Percentiles rank a stretch among this genome's conserved stretches.
These are phyloP conservation scores for Drosophila kikkawai DNA, from an alignment of 1,140 invertebrate genomes.

Conservation along the genomic window DNA sequence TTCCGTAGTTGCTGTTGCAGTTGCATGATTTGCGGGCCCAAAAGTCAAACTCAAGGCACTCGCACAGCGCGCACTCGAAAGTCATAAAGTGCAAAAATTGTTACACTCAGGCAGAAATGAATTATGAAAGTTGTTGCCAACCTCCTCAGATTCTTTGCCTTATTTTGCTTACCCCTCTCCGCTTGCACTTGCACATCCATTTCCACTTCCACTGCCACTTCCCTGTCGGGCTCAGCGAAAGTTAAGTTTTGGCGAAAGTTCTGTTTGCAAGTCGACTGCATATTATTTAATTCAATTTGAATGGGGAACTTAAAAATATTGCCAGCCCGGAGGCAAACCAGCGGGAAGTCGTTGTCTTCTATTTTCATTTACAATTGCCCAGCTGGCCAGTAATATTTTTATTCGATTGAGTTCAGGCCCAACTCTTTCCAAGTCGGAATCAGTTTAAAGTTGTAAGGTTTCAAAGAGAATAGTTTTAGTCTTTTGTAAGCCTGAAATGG, in stretches of 20 bases:
- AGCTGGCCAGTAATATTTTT: constrained; percentile 20
- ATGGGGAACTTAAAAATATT: constrained; percentile 59
- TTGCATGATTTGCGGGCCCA: constrained; percentile 70
- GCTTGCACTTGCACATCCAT: no score
- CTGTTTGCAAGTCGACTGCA: constrained; percentile 63
- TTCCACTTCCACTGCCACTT: neutral
- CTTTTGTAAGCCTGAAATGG: neutral
- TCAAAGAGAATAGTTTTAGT: neutral
- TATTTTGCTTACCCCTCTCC: constrained; percentile 49
- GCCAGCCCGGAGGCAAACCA: constrained; percentile 31
- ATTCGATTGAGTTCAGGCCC: constrained; percentile 14
- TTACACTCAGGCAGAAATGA: constrained; percentile 83
- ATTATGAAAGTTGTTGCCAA: constrained; percentile 77
- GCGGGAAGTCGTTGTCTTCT: constrained; percentile 43
- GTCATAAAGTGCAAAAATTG: constrained; percentile 83
- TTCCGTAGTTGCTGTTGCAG: constrained; percentile 42
- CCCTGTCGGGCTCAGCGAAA: constrained; percentile 47
- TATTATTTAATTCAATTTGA: constrained; percentile 77
- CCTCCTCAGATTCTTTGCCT: constrained; percentile 43
- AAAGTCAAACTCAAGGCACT: constrained; percentile 57
- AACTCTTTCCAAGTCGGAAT: constrained; percentile 1
- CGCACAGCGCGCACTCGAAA: constrained; percentile 72
- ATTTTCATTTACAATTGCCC: constrained; percentile 38
- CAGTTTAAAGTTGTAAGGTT: neutral
- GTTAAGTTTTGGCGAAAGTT: constrained; percentile 52